A percentile compares a stretch with the other conserved stretches of the same genome.
phyloP scores from a whole-genome alignment of 1,140 invertebrate genomes.

The Leptoteleia sp. region DNA sequence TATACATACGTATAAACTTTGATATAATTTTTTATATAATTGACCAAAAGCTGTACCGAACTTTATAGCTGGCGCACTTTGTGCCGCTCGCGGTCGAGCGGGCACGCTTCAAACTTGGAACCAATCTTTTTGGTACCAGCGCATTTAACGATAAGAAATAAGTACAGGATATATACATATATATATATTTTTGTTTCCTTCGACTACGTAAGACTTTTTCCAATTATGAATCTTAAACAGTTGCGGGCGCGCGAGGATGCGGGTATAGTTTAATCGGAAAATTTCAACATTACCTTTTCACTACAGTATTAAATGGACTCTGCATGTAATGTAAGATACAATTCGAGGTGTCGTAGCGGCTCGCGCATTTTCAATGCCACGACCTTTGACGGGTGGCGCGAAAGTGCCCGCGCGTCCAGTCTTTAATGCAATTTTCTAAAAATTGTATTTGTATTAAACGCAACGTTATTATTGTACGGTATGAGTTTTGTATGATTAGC shows the following conservation, averaged over 20 bases:
- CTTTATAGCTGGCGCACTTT: constrained; percentile 49
- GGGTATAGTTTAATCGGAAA: too few species aligned
- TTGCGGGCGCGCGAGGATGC: too few species aligned
- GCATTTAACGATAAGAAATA: neutral
- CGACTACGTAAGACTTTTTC: constrained; percentile 40
- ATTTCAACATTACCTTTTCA: constrained; percentile 17
- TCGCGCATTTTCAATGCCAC: constrained; percentile 44
- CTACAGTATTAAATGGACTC: constrained; percentile 58
- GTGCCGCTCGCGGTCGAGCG: constrained; percentile 20
- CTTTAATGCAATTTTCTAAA: too few species aligned
- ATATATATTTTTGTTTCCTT: constrained; percentile 35
- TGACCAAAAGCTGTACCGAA: constrained; percentile 43
- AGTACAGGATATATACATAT: constrained; percentile 23
- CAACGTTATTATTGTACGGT: too few species aligned
- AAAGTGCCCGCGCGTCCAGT: too few species aligned
- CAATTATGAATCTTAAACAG: constrained; percentile 14
- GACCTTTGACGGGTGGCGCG: too few species aligned
- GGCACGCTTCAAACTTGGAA: constrained; percentile 27
- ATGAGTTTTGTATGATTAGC: too few species aligned
- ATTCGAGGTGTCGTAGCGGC: constrained; percentile 38
- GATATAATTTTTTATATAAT: constrained; percentile 58
- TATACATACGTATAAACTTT: constrained; percentile 55
- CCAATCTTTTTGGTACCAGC: constrained; percentile 44
- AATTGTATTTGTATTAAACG: too few species aligned
- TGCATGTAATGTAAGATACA: constrained; percentile 52